Conservation (phyloP, 2,797 vertebrate genomes). For the Myotis findleyi region DNA sequence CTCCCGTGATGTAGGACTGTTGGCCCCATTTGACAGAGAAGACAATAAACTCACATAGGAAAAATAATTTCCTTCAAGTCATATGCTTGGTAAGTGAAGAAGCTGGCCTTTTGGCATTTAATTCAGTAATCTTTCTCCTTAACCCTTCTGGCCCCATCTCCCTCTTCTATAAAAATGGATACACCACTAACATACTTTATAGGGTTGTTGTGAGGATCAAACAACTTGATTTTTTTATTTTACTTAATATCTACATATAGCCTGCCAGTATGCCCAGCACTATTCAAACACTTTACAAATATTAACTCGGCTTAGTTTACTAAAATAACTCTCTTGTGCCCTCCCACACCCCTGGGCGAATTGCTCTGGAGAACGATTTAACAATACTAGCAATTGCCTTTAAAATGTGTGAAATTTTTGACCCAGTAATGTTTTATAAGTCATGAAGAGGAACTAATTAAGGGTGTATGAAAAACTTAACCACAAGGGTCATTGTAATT, state of each 20-base stretch:
- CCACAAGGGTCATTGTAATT: neutral
- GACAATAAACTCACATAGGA: neutral
- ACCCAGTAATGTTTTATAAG: slow-evolving; percentile 46
- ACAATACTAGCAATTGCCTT: neutral
- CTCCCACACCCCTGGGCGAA: too few relatives aligned
- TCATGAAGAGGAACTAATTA: slow-evolving; percentile 51
- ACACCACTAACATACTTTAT: neutral
- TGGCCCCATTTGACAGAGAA: slow-evolving; percentile 6
- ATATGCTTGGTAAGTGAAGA: neutral
- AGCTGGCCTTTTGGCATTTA: neutral
- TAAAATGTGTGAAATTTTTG: slow-evolving; percentile 56
- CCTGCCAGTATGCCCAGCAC: neutral
- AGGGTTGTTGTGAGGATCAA: neutral
- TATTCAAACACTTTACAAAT: slow-evolving; percentile 20
- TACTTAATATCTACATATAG: slow-evolving; percentile 10
- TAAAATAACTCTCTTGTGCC: neutral
- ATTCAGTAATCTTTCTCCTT: slow-evolving; percentile 14
- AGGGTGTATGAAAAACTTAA: slow-evolving; percentile 45
- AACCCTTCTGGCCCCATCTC: neutral
- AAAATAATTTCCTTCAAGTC: neutral
- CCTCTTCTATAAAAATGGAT: slow-evolving; percentile 49
- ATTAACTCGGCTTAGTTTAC: slow-evolving; percentile 30
- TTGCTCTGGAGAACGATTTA: neutral
- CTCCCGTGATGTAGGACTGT: neutral
- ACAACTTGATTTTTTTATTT: slow-evolving; percentile 13